These are phyloP conservation scores for Cydia pomonella DNA, from an alignment of 1,140 invertebrate genomes.

Conservation along the genomic window DNA sequence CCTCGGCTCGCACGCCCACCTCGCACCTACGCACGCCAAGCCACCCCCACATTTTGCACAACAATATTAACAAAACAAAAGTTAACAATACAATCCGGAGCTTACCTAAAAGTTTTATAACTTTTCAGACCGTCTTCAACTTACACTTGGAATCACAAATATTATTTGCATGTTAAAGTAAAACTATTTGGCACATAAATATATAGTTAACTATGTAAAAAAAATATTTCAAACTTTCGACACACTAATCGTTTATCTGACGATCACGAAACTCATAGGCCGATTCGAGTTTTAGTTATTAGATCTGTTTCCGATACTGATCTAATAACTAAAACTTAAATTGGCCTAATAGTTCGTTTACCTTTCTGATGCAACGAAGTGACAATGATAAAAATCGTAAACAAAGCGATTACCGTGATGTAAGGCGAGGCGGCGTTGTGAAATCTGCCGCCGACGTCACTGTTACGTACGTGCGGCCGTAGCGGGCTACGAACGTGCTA, in stretches of 20 bases:
- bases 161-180: neutral
- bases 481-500: conserved; percentile 22
- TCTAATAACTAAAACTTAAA: no score
- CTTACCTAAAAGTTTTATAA: conserved; percentile 14
- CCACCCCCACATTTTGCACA: conserved; percentile 45
- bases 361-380: conserved; percentile 31
- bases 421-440: conserved; percentile 18
- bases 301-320: no score
- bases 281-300: no score
- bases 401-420: conserved; percentile 30
- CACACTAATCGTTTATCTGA: conserved; percentile 2
- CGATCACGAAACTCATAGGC: conserved; percentile 6
- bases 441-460: conserved; percentile 25
- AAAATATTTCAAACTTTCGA: neutral
- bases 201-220: neutral
- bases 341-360: conserved; percentile 31
- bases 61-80: conserved; percentile 41
- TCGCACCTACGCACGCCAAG: conserved; percentile 55
- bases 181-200: neutral
- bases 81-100: conserved; percentile 11
- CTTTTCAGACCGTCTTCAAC: neutral
- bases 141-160: neutral
- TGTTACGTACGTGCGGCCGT: conserved; percentile 13
- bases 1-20: conserved; percentile 57
- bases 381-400: conserved; percentile 32